Evolutionary conservation across 2,797 vertebrate genomes (phyloP).

Genomic region (Rhinoraja longicauda): DNA sequence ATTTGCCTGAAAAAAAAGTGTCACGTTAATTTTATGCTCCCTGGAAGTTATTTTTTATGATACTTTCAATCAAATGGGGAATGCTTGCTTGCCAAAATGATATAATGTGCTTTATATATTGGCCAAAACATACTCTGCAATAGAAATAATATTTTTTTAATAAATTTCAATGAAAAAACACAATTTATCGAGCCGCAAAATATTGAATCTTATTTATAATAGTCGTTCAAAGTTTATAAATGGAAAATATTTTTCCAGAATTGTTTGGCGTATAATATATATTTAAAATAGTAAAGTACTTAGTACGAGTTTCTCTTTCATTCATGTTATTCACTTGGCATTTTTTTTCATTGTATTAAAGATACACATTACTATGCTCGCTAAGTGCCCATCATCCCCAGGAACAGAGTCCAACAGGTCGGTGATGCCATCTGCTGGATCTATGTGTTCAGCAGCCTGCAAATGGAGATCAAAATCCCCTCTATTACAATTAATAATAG

Average conservation of each 20-base stretch:
- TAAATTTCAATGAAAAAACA: background rate
- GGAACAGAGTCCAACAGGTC: background rate
- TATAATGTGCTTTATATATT: background rate
- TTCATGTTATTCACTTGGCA: background rate
- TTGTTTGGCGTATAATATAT: background rate
- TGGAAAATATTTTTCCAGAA: background rate
- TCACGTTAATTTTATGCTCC: background rate
- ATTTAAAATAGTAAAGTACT: background rate
- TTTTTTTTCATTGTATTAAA: background rate
- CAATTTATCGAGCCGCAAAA: background rate
- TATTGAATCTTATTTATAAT: background rate
- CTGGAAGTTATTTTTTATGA: background rate
- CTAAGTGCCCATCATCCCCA: background rate
- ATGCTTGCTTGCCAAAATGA: background rate
- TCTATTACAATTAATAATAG: background rate
- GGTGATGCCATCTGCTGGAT: conserved; percentile 33
- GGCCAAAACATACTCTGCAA: background rate
- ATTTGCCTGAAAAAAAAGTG: background rate
- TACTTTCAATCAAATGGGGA: background rate
- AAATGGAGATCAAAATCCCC: background rate
- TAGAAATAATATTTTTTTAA: background rate
- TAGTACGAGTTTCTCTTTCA: background rate
- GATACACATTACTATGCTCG: background rate
- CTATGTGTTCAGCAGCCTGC: too few relatives aligned
- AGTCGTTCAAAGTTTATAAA: background rate